A percentile compares a stretch with the other conserved stretches of the same genome.
phyloP scores from a whole-genome alignment of 2,888 invertebrate genomes.

The Hymenopus coronatus region DNA sequence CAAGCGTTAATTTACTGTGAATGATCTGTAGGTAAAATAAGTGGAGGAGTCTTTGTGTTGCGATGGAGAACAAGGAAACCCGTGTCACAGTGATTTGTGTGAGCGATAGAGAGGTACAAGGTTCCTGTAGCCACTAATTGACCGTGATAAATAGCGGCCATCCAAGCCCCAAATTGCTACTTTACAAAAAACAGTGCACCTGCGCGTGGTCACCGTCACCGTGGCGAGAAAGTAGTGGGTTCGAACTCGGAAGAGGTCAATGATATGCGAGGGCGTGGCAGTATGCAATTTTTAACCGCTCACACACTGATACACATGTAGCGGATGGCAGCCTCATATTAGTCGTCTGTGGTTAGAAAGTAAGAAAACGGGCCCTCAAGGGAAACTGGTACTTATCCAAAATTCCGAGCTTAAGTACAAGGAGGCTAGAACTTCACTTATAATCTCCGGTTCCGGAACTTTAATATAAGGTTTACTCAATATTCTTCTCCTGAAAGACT shows the following conservation, averaged over 20 bases:
- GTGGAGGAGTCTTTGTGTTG: neutral
- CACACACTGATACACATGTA: neutral
- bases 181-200: neutral
- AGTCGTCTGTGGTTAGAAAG: no score
- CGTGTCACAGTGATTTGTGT: neutral
- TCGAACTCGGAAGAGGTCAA: neutral
- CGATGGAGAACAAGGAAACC: neutral
- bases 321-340: neutral
- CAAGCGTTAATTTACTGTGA: neutral
- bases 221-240: neutral
- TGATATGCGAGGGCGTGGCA: neutral
- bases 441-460: no score
- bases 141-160: slow-evolving; percentile 24
- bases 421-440: no score
- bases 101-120: slow-evolving; percentile 3
- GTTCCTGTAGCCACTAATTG: slow-evolving; percentile 27
- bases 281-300: neutral
- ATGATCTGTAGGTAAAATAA: neutral
- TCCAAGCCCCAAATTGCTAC: neutral
- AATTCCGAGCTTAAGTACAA: no score
- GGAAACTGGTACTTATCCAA: no score
- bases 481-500: no score
- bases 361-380: no score
- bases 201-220: neutral
- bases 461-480: no score